phyloP scores from a whole-genome alignment of 2,888 invertebrate species.

The Kryphioiulus occultus region DNA sequence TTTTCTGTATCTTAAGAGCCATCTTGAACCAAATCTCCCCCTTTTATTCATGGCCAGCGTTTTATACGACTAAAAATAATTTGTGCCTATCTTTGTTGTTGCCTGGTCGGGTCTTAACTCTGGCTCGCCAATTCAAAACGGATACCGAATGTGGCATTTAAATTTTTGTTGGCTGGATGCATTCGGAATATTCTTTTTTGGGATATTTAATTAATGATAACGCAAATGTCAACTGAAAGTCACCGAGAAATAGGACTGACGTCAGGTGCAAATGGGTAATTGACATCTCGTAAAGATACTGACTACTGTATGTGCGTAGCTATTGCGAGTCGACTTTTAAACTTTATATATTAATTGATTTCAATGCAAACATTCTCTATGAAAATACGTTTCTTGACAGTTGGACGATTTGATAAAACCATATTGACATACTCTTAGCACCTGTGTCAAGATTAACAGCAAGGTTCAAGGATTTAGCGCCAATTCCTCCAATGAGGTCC shows the following conservation, averaged over 20 bases:
- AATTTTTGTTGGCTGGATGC: background rate
- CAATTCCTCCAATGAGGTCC: background rate
- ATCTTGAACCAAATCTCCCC: background rate
- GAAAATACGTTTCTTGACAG: background rate
- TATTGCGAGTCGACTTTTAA: background rate
- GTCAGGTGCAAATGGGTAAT: conserved; percentile 1
- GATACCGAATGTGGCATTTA: background rate
- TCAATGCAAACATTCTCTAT: background rate
- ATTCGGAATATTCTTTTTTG: background rate
- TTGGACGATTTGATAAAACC: background rate
- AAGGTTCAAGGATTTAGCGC: background rate
- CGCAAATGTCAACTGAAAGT: background rate
- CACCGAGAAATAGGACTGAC: background rate
- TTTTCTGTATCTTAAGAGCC: background rate
- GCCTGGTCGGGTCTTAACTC: too few relatives aligned
- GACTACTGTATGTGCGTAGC: background rate
- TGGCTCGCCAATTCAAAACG: background rate
- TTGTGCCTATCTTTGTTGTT: background rate
- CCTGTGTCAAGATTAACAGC: background rate
- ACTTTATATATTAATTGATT: conserved; percentile 33
- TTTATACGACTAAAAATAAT: conserved; percentile 28
- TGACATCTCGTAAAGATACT: background rate
- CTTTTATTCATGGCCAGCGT: background rate
- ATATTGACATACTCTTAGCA: background rate
- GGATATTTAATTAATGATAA: background rate